Conservation (phyloP, 2,797 vertebrate genomes). For the Mormyrus proboscirostris region DNA sequence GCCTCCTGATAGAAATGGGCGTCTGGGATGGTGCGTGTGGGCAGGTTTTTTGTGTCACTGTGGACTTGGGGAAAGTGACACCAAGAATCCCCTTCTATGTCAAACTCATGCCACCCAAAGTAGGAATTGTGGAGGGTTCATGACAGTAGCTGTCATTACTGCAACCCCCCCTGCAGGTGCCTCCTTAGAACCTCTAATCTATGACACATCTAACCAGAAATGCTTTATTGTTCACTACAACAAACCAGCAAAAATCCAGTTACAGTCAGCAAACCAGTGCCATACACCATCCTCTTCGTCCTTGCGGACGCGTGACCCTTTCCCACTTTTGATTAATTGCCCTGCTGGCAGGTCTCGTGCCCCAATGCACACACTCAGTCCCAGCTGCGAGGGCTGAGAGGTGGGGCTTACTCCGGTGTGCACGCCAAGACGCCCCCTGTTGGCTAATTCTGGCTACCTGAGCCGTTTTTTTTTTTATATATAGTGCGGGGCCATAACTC, state of each 20-base stretch:
- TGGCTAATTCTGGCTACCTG: neutral
- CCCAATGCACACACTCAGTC: neutral
- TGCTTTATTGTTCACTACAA: neutral
- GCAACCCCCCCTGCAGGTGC: neutral
- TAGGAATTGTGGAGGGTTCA: neutral
- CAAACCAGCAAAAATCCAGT: neutral
- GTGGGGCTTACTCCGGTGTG: neutral
- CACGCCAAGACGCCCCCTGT: neutral
- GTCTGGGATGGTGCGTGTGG: neutral
- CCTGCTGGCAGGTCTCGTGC: neutral
- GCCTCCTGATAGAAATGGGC: slow-evolving; percentile 3
- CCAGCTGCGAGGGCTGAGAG: neutral
- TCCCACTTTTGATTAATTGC: neutral
- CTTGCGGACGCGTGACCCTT: neutral
- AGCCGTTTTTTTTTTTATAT: neutral
- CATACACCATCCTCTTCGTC: neutral
- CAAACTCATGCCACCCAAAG: neutral
- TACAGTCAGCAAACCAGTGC: neutral
- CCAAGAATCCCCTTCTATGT: neutral
- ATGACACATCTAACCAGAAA: neutral
- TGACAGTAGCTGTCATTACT: neutral
- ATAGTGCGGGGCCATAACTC: neutral
- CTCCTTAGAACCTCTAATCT: neutral
- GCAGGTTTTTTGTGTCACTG: neutral
- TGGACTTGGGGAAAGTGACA: neutral